Evolutionary conservation across 2,113 vertebrate genomes (phyloP).

Genomic region (Motacilla alba): DNA sequence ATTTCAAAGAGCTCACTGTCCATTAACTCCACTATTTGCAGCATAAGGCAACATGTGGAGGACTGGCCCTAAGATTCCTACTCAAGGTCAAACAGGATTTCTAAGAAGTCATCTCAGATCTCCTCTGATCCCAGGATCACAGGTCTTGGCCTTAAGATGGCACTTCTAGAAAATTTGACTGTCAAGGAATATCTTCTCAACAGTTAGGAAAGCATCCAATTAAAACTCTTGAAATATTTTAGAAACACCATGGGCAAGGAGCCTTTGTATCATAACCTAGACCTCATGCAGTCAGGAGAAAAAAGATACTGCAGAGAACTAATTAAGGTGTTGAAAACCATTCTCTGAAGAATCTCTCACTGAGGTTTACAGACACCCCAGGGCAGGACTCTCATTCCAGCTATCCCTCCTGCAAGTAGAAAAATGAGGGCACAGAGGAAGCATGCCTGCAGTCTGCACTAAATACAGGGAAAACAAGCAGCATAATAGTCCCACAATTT

Average conservation of each 20-base stretch:
- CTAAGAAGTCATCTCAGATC: neutral
- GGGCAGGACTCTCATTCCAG: neutral
- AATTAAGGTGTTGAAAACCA: neutral
- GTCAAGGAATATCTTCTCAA: neutral
- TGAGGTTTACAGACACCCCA: neutral
- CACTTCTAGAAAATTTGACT: neutral
- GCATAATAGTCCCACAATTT: neutral
- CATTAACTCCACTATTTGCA: neutral
- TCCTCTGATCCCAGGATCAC: neutral
- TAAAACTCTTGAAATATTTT: neutral
- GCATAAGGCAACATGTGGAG: neutral
- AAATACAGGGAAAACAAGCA: neutral
- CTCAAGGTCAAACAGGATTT: neutral
- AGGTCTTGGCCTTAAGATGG: neutral
- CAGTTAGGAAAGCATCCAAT: neutral
- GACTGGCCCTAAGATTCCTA: neutral
- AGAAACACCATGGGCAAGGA: neutral
- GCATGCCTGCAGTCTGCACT: neutral
- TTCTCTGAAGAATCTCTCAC: neutral
- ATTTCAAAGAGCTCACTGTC: neutral
- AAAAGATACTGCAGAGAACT: neutral
- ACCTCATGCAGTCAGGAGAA: neutral
- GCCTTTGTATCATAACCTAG: neutral
- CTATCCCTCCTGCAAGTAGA: neutral
- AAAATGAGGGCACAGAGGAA: neutral